Evolutionary conservation across 2,113 vertebrate species (phyloP), one percentile per base, ranked within the genome.

Genomic region (Oryzias woworae): DNA sequence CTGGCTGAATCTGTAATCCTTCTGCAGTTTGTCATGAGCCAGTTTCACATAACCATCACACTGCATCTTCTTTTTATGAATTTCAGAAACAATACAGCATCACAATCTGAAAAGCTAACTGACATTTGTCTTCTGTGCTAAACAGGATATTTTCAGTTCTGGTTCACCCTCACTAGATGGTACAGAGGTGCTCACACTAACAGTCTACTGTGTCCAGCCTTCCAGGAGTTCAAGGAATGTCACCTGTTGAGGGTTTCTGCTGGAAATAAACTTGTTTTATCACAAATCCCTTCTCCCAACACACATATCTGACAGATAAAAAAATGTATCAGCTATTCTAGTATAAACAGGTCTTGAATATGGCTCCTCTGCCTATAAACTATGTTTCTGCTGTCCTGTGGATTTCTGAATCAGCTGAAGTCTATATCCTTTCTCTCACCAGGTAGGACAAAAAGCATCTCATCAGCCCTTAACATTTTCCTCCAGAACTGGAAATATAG

Each of bases 201-300:
- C 48, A 73, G 53, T 36, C 54, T 22, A 54, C 28, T 60, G 59
- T 15, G 49, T 69, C 64, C 66, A 68, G 23, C 82, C 80, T 71
- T 61, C 50, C 55, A 58, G 53, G 56, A 75, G 57, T 80, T 42
- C 24, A 16, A 71, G 56, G 80, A 71, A 77, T 61, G 66, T 69
- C 18, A 18, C 44, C 42, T 24, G 48, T 71, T 51, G 31, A 49
- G 22, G 44, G 14, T 58, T 44, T 23, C 53, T 62, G 53, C 50
- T 36, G 72, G 46, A 65, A 70, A 31, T 24, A 51, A 47, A 13
- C 41, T 3, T 2, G 53, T 17, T 26, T 23, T 44, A 69, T 53
- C 53, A 4, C 12, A 8, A 7, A 14, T 23, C 7, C 43, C 4
- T 12, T 14, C 43, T n/a, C 16, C 55, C 23, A 53, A 53, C 1